Evolutionary conservation across 2,888 invertebrate genomes (phyloP).

Genomic region (Slavum lentiscoides): DNA sequence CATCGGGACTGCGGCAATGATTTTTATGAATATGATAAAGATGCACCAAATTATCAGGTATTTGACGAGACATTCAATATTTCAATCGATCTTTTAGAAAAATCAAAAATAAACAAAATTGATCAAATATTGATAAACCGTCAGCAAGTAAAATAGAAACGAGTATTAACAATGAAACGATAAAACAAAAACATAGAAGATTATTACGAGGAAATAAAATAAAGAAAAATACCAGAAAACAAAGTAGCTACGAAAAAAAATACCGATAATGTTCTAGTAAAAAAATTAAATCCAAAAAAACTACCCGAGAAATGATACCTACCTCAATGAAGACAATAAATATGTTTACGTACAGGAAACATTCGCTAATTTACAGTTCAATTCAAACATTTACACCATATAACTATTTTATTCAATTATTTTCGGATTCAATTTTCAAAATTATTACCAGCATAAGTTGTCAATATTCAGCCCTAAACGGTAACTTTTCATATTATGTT

Average conservation of each 20-base stretch:
- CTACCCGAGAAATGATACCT: constrained; percentile 16
- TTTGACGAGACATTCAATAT: not conserved
- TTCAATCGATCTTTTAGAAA: too few relatives aligned
- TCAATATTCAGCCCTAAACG: constrained; percentile 49
- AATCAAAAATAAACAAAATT: not conserved
- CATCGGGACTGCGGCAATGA: too few relatives aligned
- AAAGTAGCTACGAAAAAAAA: constrained; percentile 6
- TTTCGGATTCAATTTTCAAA: constrained; percentile 54
- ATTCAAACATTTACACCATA: constrained; percentile 29
- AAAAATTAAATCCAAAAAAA: not conserved
- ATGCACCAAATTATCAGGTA: constrained; percentile 15
- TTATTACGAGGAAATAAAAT: not conserved
- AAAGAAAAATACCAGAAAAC: not conserved
- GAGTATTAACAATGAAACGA: too few relatives aligned
- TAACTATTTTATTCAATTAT: constrained; percentile 52
- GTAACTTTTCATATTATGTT: constrained; percentile 37
- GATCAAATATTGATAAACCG: not conserved
- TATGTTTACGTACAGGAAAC: constrained; percentile 10
- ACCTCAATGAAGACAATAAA: not conserved
- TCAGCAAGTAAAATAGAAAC: too few relatives aligned
- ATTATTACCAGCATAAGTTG: constrained; percentile 50
- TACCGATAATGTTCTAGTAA: not conserved
- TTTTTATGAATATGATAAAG: not conserved
- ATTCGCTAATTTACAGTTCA: constrained; percentile 1
- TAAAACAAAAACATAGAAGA: not conserved